Base-by-base conservation (phyloP, 23 tunicate species). In the Diplosoma virens region DNA sequence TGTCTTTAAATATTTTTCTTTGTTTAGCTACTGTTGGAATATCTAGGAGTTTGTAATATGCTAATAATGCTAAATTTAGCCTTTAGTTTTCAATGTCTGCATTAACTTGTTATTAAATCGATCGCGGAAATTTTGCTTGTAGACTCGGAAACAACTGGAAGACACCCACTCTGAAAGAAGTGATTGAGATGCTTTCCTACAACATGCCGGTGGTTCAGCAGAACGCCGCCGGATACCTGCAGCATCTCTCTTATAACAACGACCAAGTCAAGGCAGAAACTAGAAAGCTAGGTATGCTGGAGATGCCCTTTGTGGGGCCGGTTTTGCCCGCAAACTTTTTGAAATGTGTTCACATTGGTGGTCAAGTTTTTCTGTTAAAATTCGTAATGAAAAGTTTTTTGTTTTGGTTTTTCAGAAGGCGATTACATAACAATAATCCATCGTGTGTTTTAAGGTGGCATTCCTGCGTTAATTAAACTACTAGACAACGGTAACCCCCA, bases 191-290 rank as follows among this genome's bases (percentile, higher is more conserved):
- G 97, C 56, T 92, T 25, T 67, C 78, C 1, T 92, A 92, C 69
- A 83, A 83, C 70, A 76, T 92, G 83, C 87, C 85, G 30, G 84
- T 85, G 16, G 97, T 92, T 36, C 97, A 92, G 81, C 79, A 74
- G 54, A 95, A 95, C 69, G 99, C 99, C 1, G 99, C 99, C 7
- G 99, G 78, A 0, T 95, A 95, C 47, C 47, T 95, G 34, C 99
- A 95, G 71, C 99, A 95, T 59, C 79, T 95, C 7, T 80, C 78
- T 54, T 95, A 50, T 59, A 95, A 89, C 65, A 76, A 95, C 58
- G 81, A 86, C 50, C 61, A 84, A 30, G 65, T 89, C 1, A 95
- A 95, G 61, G 60, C 85, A 1, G 81, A 89, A 32, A 93, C 89
- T 5, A 50, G 93, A 30, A 58, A 55, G 25, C 75, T 92, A 21